phyloP scores from a whole-genome alignment of 2,113 vertebrate species.

The Silurus meridionalis region DNA sequence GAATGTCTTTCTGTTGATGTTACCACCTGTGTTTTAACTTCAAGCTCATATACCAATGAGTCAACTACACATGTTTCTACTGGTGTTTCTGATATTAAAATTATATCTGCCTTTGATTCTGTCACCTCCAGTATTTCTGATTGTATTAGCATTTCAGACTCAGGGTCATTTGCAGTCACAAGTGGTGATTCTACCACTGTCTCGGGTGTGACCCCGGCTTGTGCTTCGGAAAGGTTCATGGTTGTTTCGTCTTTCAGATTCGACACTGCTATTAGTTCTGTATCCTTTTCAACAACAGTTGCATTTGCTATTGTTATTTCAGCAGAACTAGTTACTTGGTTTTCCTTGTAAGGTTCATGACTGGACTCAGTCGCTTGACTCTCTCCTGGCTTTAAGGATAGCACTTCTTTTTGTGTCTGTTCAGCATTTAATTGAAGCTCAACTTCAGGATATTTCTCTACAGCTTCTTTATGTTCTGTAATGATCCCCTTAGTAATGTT shows the following conservation, averaged over 20 bases:
- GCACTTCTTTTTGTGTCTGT: conserved; percentile 30
- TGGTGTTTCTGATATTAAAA: conserved; percentile 6
- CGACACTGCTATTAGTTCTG: background rate
- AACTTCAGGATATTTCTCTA: background rate
- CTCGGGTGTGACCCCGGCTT: background rate
- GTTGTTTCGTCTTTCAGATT: background rate
- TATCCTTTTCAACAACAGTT: background rate
- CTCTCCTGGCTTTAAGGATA: background rate
- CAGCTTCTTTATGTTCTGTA: conserved; percentile 27
- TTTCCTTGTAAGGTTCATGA: background rate
- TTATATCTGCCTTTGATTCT: conserved; percentile 31
- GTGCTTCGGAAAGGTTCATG: background rate
- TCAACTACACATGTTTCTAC: background rate
- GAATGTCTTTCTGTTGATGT: background rate
- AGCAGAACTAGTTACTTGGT: background rate
- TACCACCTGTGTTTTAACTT: background rate
- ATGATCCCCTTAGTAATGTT: conserved; percentile 11
- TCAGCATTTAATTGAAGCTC: background rate
- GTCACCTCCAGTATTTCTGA: background rate
- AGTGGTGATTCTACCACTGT: background rate
- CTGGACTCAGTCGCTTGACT: background rate
- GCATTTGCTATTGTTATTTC: conserved; percentile 24
- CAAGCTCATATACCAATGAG: background rate
- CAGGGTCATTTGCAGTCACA: conserved; percentile 6
- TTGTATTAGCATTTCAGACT: conserved; percentile 33